phyloP scores from a whole-genome alignment of 2,113 vertebrate genomes.

The Tragelaphus buxtoni region DNA sequence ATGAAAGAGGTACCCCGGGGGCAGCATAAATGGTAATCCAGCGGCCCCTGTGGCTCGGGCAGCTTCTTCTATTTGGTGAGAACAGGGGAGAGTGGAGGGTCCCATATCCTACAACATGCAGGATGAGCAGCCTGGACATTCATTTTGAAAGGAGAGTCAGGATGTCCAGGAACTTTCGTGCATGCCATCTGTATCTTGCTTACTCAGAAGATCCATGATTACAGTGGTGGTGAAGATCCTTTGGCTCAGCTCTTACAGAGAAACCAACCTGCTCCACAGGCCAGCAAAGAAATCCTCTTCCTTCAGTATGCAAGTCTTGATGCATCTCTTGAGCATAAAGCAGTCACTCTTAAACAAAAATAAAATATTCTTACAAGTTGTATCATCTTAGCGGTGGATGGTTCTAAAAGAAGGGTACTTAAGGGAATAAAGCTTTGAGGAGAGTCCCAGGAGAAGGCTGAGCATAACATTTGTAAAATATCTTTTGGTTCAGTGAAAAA shows the following conservation, averaged over 20 bases:
- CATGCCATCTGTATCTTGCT: neutral
- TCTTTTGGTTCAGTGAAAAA: constrained; percentile 9
- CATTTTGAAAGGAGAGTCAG: neutral
- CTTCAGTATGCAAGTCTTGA: neutral
- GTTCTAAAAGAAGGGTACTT: neutral
- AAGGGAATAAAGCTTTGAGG: neutral
- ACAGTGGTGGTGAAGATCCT: accelerated
- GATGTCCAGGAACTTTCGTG: neutral
- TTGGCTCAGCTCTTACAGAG: neutral
- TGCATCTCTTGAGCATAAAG: neutral
- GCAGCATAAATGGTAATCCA: neutral
- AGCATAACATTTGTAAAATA: neutral
- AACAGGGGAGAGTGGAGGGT: neutral
- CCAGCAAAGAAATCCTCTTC: neutral
- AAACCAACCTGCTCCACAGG: neutral
- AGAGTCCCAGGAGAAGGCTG: neutral
- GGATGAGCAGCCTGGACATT: neutral
- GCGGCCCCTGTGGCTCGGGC: neutral
- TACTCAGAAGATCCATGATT: neutral
- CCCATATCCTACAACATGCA: neutral
- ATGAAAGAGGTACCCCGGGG: constrained; percentile 51
- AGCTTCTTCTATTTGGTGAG: neutral
- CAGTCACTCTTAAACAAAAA: neutral
- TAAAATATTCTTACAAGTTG: neutral
- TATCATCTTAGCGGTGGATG: neutral